Conservation (phyloP, 2,113 vertebrate species). For the Erythrocercus mccallii region DNA sequence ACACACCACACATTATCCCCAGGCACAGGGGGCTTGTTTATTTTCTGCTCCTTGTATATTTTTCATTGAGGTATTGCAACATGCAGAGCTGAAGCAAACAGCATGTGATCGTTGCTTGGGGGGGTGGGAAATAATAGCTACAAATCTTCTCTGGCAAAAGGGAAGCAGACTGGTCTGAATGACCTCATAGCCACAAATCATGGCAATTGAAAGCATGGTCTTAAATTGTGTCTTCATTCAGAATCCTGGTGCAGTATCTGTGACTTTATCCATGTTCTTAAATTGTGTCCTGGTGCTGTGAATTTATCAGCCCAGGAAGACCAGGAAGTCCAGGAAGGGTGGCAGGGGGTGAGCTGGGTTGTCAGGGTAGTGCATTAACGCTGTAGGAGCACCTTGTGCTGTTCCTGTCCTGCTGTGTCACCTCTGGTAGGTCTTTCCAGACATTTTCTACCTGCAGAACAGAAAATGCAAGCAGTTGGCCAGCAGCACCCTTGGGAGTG, state of each 20-base stretch:
- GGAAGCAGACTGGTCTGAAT: not conserved
- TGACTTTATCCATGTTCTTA: not conserved
- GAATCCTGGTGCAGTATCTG: not conserved
- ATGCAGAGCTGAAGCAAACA: conserved; percentile 24
- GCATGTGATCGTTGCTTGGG: conserved; percentile 27
- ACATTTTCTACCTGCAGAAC: fast-evolving
- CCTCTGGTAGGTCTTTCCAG: not conserved
- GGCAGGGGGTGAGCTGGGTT: not conserved
- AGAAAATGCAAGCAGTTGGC: not conserved
- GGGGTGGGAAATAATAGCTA: not conserved
- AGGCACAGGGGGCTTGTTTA: conserved; percentile 1
- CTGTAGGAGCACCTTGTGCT: not conserved
- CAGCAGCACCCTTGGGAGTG: not conserved
- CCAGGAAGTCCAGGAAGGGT: not conserved
- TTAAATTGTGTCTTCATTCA: conserved; percentile 39
- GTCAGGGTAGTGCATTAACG: not conserved
- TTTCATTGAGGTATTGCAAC: conserved; percentile 35
- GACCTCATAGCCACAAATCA: conserved; percentile 54
- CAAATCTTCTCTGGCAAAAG: conserved; percentile 12
- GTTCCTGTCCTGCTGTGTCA: not conserved
- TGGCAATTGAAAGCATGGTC: not conserved
- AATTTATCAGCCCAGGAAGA: not conserved
- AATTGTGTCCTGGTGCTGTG: not conserved
- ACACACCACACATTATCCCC: not conserved
- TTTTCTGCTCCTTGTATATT: conserved; percentile 31